These are phyloP conservation scores for Bombylius major DNA, from an alignment of 2,888 invertebrate species.

Conservation along the genomic window DNA sequence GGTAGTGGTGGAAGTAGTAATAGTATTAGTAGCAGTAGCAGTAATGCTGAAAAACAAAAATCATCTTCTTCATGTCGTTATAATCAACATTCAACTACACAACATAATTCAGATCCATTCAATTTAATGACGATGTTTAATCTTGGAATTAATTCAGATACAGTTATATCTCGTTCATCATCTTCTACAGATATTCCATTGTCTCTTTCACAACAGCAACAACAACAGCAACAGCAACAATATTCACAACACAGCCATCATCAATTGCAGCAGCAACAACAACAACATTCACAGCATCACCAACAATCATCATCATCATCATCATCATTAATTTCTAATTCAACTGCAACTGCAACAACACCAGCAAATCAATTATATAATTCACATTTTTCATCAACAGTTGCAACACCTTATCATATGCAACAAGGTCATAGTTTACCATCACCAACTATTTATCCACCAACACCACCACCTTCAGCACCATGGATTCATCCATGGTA, in stretches of 20 bases:
- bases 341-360: neutral
- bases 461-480: constrained; percentile 36
- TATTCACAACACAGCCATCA: neutral
- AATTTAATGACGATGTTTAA: constrained; percentile 20
- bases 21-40: neutral
- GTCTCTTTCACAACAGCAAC: neutral
- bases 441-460: constrained; percentile 38
- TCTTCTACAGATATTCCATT: constrained; percentile 1
- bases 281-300: neutral
- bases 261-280: neutral
- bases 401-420: constrained; percentile 14
- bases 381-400: constrained; percentile 18
- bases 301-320: constrained; percentile 9
- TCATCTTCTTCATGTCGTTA: constrained; percentile 11
- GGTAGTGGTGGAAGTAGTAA: neutral
- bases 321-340: constrained; percentile 11
- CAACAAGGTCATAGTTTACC: constrained; percentile 31
- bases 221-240: neutral
- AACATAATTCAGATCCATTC: neutral
- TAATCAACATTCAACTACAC: constrained; percentile 13
- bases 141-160: constrained; percentile 11
- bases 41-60: neutral
- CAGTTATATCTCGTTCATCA: constrained; percentile 8
- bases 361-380: constrained; percentile 6
- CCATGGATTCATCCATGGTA: constrained; percentile 39